Evolutionary conservation across 2,797 vertebrate species (phyloP), one percentile per base, ranked within the genome.

Genomic region (Microctenopoma steveboyesi): DNA sequence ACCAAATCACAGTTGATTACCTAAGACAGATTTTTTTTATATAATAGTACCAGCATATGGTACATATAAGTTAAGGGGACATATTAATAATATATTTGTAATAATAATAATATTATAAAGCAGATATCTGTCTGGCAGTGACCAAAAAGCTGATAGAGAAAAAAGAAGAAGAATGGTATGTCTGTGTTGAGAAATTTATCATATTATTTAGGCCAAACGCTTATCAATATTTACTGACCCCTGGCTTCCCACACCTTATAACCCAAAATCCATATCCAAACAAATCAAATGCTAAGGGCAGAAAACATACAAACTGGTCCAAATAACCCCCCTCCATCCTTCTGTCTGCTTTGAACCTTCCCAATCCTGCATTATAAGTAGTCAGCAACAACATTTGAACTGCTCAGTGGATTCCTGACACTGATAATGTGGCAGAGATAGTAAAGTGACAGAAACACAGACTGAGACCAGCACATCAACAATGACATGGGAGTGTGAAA

Each of bases 351-450:
- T 61, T 59, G 35, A 61, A 46, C 28, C 22, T 40, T 43, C 39
- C 52, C n/a, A 43, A 35, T 62, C 61, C 47, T 22, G 49, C 47
- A 71, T 72, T 48, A 48, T 33, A 70, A 82, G 30, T 60, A 79
- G 61, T 51, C 11, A 3, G 40, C 45, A 40, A 51, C 55, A 43
- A 48, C 60, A 46, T 77, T 57, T 53, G 15, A 82, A 74, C 69
- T 69, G 54, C 71, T 74, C 30, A 22, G 53, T 55, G 63, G 85
- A 72, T 82, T 82, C 68, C 52, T 53, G 69, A 90, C 62, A 76
- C 54, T 68, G 46, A 71, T 59, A 64, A 76, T 42, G 39, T 48
- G 48, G 52, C 59, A 11, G 47, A 72, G 30, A 70, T 16, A 35
- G 48, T 15, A 16, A 18, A 53, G 63, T 7, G 13, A 28, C 9